phyloP scores from a whole-genome alignment of 2,113 vertebrate genomes.

The Bufo gargarizans region DNA sequence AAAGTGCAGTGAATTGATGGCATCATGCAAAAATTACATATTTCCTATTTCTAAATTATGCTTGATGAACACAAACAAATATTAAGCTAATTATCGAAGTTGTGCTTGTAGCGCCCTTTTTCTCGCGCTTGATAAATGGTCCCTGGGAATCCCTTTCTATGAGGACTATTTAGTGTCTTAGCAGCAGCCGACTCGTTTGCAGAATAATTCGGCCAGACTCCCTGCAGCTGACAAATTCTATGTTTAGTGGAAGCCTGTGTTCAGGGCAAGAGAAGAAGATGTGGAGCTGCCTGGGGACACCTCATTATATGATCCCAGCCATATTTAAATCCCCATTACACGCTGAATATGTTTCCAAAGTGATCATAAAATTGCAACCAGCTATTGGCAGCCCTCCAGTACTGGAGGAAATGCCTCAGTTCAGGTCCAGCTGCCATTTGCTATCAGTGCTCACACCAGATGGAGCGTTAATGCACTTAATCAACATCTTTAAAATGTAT shows the following conservation, averaged over 20 bases:
- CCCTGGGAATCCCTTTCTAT: constrained; percentile 5
- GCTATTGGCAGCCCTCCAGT: constrained; percentile 71
- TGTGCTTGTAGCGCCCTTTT: constrained; percentile 14
- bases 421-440: constrained; percentile 69
- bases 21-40: constrained; percentile 8
- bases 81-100: constrained; percentile 36
- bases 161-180: constrained; percentile 27
- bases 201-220: constrained; percentile 30
- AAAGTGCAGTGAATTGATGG: constrained; percentile 2
- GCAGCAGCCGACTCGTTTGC: constrained; percentile 8
- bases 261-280: constrained; percentile 37
- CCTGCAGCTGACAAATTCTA: constrained; percentile 55
- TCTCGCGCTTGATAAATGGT: constrained; percentile 41
- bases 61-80: constrained; percentile 23
- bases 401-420: constrained; percentile 68
- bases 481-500: constrained; percentile 65
- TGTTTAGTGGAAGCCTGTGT: constrained; percentile 45
- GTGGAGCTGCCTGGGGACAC: constrained; percentile 52
- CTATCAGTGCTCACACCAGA: constrained; percentile 71
- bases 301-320: constrained; percentile 70
- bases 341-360: constrained; percentile 69
- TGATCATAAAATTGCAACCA: constrained; percentile 73
- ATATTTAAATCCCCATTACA: constrained; percentile 66
- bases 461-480: constrained; percentile 72
- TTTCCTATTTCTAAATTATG: constrained; percentile 23